Conservation (phyloP, 2,797 vertebrate species). For the Australoheros facetus region DNA sequence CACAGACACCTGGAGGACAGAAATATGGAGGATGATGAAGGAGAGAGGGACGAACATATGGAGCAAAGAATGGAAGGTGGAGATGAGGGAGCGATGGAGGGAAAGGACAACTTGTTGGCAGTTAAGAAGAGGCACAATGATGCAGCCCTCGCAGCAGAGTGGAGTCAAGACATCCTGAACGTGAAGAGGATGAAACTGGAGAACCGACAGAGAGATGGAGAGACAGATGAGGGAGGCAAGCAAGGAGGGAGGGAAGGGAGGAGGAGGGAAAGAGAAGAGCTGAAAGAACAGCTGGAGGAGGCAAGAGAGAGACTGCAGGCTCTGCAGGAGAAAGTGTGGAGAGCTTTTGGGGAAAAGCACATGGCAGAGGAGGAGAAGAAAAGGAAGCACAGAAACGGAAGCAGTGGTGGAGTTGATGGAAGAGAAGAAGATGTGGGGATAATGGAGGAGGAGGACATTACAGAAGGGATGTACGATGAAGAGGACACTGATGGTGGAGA, state of each 20-base stretch:
- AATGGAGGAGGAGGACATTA: conserved; percentile 65
- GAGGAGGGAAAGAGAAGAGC: conserved; percentile 78
- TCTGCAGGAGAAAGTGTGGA: conserved; percentile 84
- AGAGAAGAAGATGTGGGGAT: conserved; percentile 41
- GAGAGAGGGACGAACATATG: conserved; percentile 40
- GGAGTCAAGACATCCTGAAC: conserved; percentile 72
- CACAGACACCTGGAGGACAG: conserved; percentile 55
- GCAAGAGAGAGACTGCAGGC: conserved; percentile 80
- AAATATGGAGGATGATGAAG: conserved; percentile 49
- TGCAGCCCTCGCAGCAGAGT: conserved; percentile 48
- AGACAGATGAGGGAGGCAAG: conserved; percentile 44
- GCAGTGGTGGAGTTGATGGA: conserved; percentile 30
- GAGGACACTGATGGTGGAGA: conserved; percentile 60
- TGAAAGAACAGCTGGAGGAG: conserved; percentile 84
- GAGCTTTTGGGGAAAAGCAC: conserved; percentile 79
- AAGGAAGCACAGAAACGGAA: conserved; percentile 33
- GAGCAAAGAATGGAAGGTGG: conserved; percentile 31
- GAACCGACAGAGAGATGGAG: conserved; percentile 52
- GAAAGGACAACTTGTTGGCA: conserved; percentile 42
- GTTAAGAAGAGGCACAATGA: conserved; percentile 63
- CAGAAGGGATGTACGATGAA: conserved; percentile 68
- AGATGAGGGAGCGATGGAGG: conserved; percentile 47
- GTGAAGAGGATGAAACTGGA: conserved; percentile 80
- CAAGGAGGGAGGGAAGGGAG: conserved; percentile 70
- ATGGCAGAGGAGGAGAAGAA: conserved; percentile 59